phyloP scores from a whole-genome alignment of 2,113 vertebrate genomes.

The Dicerorhinus sumatrensis region DNA sequence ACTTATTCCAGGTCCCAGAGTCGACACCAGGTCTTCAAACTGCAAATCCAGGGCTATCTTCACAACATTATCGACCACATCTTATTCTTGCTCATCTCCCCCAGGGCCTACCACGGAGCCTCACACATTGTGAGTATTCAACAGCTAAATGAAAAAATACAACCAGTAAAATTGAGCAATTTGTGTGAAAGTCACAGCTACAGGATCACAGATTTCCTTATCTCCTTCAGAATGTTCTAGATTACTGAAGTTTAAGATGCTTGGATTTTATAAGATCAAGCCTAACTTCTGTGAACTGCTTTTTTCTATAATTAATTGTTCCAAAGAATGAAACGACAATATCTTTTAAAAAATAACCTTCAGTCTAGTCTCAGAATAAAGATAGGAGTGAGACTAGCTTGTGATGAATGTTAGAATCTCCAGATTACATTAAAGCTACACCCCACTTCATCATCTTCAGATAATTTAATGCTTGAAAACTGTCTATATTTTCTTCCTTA shows the following conservation, averaged over 20 bases:
- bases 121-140: accelerated
- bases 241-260: background rate
- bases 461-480: background rate
- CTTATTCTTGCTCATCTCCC: background rate
- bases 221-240: background rate
- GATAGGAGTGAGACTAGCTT: background rate
- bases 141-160: background rate
- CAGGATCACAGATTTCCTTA: background rate
- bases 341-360: background rate
- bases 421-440: background rate
- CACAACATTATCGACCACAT: background rate
- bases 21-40: background rate
- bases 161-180: background rate
- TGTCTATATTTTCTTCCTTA: background rate
- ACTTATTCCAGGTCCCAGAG: background rate
- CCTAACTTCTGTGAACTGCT: background rate
- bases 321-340: background rate
- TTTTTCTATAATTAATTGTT: slow-evolving; percentile 13
- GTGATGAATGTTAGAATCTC: background rate
- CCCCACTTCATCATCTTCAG: background rate
- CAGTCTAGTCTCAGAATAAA: background rate
- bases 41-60: background rate
- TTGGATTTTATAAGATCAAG: background rate
- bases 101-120: background rate
- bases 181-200: background rate